phyloP scores from a whole-genome alignment of 2,797 vertebrate species.

The Anisognathus igniventris region DNA sequence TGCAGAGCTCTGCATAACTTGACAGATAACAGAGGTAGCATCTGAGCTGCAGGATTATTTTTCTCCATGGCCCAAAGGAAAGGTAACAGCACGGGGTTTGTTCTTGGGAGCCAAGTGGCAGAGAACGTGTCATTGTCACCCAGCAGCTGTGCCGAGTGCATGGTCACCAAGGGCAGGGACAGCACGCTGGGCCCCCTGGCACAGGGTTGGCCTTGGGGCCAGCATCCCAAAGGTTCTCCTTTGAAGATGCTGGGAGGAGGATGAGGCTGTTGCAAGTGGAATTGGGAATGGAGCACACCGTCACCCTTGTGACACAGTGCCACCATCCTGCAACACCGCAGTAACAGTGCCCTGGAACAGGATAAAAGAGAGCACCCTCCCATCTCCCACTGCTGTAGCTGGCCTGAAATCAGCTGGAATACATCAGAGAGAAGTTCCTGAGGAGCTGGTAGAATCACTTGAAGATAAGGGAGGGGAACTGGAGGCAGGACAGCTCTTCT shows the following conservation, averaged over 20 bases:
- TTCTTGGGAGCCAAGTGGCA: background rate
- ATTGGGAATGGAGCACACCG: fast-evolving
- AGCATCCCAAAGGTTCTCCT: background rate
- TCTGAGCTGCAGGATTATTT: background rate
- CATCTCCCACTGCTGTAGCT: background rate
- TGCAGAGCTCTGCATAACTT: background rate
- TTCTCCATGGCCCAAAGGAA: background rate
- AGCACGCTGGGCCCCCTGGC: background rate
- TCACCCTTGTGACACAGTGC: background rate
- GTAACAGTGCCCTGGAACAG: background rate
- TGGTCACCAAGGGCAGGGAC: background rate
- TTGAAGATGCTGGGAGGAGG: background rate
- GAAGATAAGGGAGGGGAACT: background rate
- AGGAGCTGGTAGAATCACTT: background rate
- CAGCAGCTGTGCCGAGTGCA: background rate
- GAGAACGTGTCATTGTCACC: fast-evolving
- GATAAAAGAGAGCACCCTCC: background rate
- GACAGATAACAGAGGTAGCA: background rate
- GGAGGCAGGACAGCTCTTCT: background rate
- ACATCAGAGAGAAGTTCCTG: background rate
- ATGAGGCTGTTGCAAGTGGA: background rate
- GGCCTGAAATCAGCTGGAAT: fast-evolving
- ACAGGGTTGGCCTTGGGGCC: background rate
- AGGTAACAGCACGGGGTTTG: fast-evolving
- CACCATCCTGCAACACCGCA: fast-evolving